phyloP scores from a whole-genome alignment of 2,888 invertebrate genomes.

The Melikaiella ostensackeni region DNA sequence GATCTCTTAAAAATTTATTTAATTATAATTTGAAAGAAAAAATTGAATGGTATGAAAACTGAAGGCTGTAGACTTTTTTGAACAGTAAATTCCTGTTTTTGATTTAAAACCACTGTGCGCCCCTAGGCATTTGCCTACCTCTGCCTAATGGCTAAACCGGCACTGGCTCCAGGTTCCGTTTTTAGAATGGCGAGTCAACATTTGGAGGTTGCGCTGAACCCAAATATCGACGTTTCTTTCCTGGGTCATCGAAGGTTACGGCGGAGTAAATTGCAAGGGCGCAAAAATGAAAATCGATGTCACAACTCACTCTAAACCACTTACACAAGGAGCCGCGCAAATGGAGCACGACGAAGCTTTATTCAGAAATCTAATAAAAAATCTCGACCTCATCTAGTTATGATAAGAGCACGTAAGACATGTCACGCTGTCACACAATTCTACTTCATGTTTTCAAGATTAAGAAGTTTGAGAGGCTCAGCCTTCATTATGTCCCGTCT shows the following conservation, averaged over 20 bases:
- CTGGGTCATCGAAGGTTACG: slow-evolving; percentile 25
- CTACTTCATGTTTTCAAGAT: neutral
- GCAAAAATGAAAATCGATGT: slow-evolving; percentile 38
- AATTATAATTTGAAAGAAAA: too few species aligned
- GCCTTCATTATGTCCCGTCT: too few species aligned
- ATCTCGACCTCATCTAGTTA: slow-evolving; percentile 10
- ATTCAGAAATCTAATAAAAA: slow-evolving; percentile 1
- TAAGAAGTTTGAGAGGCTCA: neutral
- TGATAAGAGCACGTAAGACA: neutral
- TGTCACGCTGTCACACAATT: neutral
- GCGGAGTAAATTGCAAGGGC: slow-evolving; percentile 30
- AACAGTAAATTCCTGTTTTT: too few species aligned
- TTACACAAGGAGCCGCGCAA: neutral
- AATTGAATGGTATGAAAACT: too few species aligned
- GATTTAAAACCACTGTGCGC: too few species aligned
- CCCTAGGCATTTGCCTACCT: too few species aligned
- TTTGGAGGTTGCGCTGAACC: neutral
- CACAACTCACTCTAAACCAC: neutral
- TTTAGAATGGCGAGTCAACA: neutral
- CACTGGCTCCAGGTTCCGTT: neutral
- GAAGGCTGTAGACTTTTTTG: too few species aligned
- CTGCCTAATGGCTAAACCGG: too few species aligned
- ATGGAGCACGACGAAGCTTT: neutral
- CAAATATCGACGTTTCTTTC: neutral
- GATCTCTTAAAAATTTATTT: too few species aligned